These are phyloP conservation scores for Dermolepida albohirtum DNA, from an alignment of 2,888 invertebrate genomes.

Conservation along the genomic window DNA sequence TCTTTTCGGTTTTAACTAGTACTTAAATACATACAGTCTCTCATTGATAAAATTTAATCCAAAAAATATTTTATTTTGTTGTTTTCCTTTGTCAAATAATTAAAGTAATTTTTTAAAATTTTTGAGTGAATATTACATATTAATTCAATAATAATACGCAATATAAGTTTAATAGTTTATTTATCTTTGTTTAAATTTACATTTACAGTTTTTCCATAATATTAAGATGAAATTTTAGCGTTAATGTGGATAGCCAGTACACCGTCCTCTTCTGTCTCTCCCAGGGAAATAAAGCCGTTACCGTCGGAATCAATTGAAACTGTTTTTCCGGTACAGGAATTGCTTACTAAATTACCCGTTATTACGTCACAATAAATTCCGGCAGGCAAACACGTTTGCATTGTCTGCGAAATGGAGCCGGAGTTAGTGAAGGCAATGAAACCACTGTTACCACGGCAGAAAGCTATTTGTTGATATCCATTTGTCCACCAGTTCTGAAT, in stretches of 20 bases:
- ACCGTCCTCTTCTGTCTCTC: slow-evolving; percentile 70
- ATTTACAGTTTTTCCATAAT: too few relatives aligned
- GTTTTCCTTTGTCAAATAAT: too few relatives aligned
- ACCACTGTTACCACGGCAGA: slow-evolving; percentile 76
- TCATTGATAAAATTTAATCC: too few relatives aligned
- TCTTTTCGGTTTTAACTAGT: too few relatives aligned
- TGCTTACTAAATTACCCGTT: slow-evolving; percentile 71
- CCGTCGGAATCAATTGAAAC: slow-evolving; percentile 72
- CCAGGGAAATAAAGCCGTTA: slow-evolving; percentile 67
- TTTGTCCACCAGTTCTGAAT: slow-evolving; percentile 77
- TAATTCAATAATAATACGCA: too few relatives aligned
- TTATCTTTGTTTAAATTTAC: too few relatives aligned
- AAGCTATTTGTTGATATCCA: slow-evolving; percentile 81
- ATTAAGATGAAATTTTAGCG: slow-evolving; percentile 38
- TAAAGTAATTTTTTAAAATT: too few relatives aligned
- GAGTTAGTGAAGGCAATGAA: slow-evolving; percentile 69
- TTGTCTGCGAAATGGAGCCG: slow-evolving; percentile 69
- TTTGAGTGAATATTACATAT: too few relatives aligned
- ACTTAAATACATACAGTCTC: too few relatives aligned
- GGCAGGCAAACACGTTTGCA: slow-evolving; percentile 78
- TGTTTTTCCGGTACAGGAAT: slow-evolving; percentile 73
- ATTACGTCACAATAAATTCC: slow-evolving; percentile 90
- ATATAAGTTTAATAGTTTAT: too few relatives aligned
- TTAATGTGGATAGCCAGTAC: slow-evolving; percentile 75
- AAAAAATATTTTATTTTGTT: too few relatives aligned